These are phyloP conservation scores for Bradypodion pumilum DNA, from an alignment of 2,797 vertebrate species.

Conservation along the genomic window DNA sequence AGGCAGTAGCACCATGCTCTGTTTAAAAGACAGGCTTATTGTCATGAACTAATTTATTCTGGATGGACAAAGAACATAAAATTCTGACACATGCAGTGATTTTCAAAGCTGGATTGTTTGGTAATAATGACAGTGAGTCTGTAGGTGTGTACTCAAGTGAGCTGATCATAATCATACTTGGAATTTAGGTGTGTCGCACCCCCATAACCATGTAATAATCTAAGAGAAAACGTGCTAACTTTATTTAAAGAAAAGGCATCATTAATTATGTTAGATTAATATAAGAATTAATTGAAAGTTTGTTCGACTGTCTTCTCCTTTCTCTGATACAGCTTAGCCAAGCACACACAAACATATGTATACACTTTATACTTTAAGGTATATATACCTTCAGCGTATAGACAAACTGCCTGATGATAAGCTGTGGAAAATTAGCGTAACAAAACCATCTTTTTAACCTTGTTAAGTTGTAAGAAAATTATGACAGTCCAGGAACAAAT, in stretches of 20 bases:
- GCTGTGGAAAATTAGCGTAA: too few species aligned
- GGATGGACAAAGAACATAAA: background rate
- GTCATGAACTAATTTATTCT: background rate
- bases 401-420: background rate
- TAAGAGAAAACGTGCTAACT: conserved; percentile 4
- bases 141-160: conserved; percentile 4
- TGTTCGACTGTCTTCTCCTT: background rate
- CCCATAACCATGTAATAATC: background rate
- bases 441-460: background rate
- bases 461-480: background rate
- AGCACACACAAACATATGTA: background rate
- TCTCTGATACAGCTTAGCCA: background rate
- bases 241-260: background rate
- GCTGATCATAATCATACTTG: background rate
- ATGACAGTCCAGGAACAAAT: background rate
- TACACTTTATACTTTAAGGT: background rate
- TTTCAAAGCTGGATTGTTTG: background rate
- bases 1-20: background rate
- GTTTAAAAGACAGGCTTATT: background rate
- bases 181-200: background rate
- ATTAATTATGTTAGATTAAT: background rate
- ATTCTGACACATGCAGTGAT: background rate
- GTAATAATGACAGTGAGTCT: background rate
- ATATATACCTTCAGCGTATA: background rate
- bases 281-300: background rate